A percentile compares a stretch with the other conserved stretches of the same genome.
Conservation (phyloP, 2,888 invertebrate species). For the Bombylius major region DNA sequence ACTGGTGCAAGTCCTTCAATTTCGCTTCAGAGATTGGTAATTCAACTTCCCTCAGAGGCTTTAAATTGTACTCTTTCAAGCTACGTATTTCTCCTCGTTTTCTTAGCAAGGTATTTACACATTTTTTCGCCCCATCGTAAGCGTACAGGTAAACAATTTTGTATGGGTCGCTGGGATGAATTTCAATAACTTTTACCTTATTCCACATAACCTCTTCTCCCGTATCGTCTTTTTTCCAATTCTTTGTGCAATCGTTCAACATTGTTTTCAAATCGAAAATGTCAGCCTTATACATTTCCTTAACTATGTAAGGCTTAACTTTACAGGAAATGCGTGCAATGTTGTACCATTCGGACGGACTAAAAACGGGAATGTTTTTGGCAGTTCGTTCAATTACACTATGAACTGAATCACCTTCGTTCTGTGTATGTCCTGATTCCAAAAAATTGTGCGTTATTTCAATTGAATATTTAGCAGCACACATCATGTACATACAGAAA, state of each 20-base stretch:
- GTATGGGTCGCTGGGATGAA: neutral
- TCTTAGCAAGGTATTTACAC: neutral
- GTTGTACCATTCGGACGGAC: neutral
- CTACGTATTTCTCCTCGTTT: neutral
- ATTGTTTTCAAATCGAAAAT: neutral
- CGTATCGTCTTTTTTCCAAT: neutral
- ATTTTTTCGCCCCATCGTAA: neutral
- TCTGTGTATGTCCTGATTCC: neutral
- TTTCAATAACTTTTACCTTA: neutral
- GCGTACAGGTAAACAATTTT: neutral
- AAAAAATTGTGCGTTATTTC: neutral
- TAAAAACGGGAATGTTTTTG: neutral
- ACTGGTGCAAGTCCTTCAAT: neutral
- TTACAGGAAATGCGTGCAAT: neutral
- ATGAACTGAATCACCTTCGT: neutral
- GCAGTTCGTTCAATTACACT: neutral
- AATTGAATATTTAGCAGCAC: neutral
- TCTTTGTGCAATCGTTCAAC: neutral
- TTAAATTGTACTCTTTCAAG: neutral
- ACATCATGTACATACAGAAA: neutral
- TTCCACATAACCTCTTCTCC: neutral
- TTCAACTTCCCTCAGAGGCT: neutral
- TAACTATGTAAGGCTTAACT: neutral
- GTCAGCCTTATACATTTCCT: neutral
- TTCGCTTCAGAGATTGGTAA: neutral